phyloP scores from a whole-genome alignment of 2,797 vertebrate genomes.

The Pachyuromys duprasi region DNA sequence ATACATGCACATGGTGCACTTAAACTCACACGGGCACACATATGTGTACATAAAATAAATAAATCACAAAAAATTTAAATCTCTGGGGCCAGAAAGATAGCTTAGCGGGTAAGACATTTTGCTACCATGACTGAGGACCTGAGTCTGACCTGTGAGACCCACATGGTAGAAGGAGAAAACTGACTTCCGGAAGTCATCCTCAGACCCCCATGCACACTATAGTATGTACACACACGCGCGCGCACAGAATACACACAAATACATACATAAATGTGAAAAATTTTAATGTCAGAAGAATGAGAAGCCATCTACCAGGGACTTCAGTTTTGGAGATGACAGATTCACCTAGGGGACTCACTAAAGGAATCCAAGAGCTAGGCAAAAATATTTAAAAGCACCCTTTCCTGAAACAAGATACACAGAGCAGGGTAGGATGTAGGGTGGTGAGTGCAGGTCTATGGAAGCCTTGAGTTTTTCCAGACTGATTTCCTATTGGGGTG shows the following conservation, averaged over 20 bases:
- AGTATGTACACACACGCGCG: neutral
- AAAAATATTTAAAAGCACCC: conserved; percentile 26
- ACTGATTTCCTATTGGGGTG: neutral
- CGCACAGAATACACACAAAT: neutral
- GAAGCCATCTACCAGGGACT: neutral
- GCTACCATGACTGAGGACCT: neutral
- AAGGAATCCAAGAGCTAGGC: neutral
- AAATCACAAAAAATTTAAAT: neutral
- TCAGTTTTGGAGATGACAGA: neutral
- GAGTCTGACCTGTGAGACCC: neutral
- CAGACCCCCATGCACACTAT: neutral
- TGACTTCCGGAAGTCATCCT: neutral
- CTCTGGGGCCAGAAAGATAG: neutral
- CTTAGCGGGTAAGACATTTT: neutral
- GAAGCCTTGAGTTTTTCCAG: neutral
- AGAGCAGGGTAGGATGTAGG: neutral
- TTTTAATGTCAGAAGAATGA: neutral
- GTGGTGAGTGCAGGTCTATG: too few species aligned
- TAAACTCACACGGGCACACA: too few species aligned
- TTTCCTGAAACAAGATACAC: neutral
- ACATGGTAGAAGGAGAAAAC: neutral
- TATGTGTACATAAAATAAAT: neutral
- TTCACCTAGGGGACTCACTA: neutral
- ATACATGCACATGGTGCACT: neutral
- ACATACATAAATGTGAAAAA: neutral